Conservation (phyloP, 64 coral and sea anemone genomes). For the Montipora cactus region DNA sequence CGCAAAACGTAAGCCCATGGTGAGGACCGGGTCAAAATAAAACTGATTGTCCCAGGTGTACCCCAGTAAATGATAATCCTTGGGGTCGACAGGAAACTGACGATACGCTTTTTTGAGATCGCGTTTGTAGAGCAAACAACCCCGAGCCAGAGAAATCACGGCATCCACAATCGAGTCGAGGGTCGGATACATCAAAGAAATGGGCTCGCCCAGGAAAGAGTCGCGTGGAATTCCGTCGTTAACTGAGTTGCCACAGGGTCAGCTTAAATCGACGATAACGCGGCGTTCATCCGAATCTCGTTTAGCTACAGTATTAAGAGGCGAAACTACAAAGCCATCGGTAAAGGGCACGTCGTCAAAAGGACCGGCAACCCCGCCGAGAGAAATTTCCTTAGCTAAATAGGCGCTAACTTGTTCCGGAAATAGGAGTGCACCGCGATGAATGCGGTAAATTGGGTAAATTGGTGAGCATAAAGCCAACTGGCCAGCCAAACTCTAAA, state of each 20-base stretch:
- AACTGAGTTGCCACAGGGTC: constrained; percentile 41
- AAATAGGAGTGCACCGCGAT: neutral
- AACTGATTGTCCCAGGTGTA: constrained; percentile 49
- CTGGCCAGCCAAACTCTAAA: neutral
- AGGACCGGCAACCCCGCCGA: neutral
- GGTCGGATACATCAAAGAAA: constrained; percentile 12
- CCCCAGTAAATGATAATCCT: constrained; percentile 63
- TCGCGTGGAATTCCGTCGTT: constrained; percentile 41
- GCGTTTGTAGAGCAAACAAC: constrained; percentile 49
- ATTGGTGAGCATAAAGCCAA: neutral
- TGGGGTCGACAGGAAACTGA: constrained; percentile 45
- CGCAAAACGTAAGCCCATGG: constrained; percentile 51
- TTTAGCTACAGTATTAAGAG: constrained; percentile 47
- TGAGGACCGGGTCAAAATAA: constrained; percentile 62
- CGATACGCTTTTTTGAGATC: constrained; percentile 50
- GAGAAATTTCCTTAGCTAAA: neutral
- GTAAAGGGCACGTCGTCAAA: neutral
- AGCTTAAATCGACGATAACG: constrained; percentile 67
- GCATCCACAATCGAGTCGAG: constrained; percentile 24
- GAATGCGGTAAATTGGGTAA: neutral
- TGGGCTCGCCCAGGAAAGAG: constrained; percentile 13
- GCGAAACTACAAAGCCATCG: constrained; percentile 22
- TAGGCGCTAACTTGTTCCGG: neutral
- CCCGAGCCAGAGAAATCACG: constrained; percentile 15
- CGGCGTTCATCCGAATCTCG: constrained; percentile 30